Evolutionary conservation across 1,140 invertebrate species (phyloP), one percentile per base, ranked within the genome.

Genomic region (Atta texana): DNA sequence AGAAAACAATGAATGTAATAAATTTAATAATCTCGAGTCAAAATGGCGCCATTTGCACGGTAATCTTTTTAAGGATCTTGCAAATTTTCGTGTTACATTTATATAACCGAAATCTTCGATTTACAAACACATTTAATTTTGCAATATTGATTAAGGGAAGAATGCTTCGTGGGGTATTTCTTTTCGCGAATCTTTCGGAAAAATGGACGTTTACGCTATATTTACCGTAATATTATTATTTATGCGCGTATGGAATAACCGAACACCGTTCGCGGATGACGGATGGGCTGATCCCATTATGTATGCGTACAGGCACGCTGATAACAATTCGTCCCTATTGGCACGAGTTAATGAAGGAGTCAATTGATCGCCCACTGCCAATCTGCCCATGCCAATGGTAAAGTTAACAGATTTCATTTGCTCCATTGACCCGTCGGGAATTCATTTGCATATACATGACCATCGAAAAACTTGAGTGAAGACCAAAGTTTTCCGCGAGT

Each of bases 341-440:
- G 90, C 90, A 93, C 85, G 87, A 93, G 93, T 94, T 93, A 93
- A 94, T 91, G 84, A 88, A 92, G 63, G 90, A 93, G 93, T 95
- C 94, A 95, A 94, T 93, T 93, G 91, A 92, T 95, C 94, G 94
- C 93, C 94, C 93, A 94, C 94, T 91, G 90, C 90, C 93, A 95
- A 95, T 95, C 93, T 94, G 88, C 86, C 86, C 81, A 72, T 91
- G 85, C 87, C 85, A 80, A 88, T 75, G 90, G 85, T 89, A 92
- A 66, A 92, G 86, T 93, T 92, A 91, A 94, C 93, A 92, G 92
- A 94, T 95, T 94, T 94, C 89, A 94, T 94, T 94, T 91, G 90
- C 91, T 93, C 89, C 90, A 93, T 95, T 95, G 92, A 95, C 93
- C 94, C 86, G 74, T 21, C 80, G 85, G 86, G 81, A 75, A 84